These are phyloP conservation scores for Peromyscus melanophrys DNA, from an alignment of 2,797 vertebrate genomes.

Conservation along the genomic window DNA sequence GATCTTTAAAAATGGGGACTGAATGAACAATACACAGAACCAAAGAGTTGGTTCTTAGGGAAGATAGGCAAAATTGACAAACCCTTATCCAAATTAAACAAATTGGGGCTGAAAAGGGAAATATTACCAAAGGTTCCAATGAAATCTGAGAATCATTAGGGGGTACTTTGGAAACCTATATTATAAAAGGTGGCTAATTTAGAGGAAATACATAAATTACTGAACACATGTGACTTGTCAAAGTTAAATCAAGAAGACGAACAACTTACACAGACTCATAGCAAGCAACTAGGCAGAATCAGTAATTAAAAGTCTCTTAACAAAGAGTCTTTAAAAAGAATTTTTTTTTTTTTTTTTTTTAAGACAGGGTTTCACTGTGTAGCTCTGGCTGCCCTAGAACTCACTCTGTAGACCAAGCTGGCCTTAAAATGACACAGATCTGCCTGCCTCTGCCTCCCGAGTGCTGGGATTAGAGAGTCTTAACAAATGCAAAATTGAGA, in stretches of 20 bases:
- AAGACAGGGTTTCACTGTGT: too few species aligned
- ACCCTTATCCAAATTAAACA: not conserved
- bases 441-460: too few species aligned
- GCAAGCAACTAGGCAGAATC: not conserved
- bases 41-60: not conserved
- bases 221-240: not conserved
- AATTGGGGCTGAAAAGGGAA: not conserved
- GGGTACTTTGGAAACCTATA: too few species aligned
- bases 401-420: too few species aligned
- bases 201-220: not conserved
- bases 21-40: not conserved
- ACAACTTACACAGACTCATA: not conserved
- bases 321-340: too few species aligned
- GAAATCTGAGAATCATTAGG: not conserved
- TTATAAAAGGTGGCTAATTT: not conserved
- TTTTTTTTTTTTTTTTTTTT: too few species aligned
- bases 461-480: too few species aligned
- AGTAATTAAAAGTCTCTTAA: not conserved
- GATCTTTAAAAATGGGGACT: not conserved
- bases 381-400: too few species aligned
- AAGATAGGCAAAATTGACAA: not conserved
- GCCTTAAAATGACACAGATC: too few species aligned
- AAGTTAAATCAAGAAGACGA: not conserved
- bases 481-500: not conserved
- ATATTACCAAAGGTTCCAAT: not conserved